Conservation (phyloP, 2,113 vertebrate genomes). For the Pollimyrus isidori region DNA sequence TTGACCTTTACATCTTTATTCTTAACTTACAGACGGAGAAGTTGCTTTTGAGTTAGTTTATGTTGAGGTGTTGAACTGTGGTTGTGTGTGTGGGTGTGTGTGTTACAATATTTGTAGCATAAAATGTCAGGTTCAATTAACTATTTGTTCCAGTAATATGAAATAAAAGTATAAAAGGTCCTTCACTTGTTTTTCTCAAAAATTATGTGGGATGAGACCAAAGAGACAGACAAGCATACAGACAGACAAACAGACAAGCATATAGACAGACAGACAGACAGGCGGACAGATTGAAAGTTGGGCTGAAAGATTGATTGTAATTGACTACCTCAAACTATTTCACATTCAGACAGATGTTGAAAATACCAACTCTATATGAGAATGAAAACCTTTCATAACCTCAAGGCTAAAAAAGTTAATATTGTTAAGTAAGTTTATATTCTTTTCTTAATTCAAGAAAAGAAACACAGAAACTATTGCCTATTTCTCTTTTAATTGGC, state of each 20-base stretch:
- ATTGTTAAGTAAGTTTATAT: neutral
- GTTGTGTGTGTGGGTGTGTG: neutral
- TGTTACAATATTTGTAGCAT: neutral
- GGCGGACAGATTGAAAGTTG: neutral
- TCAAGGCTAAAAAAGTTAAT: neutral
- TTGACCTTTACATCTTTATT: neutral
- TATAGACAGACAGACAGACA: neutral
- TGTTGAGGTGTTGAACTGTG: neutral
- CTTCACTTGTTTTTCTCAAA: neutral
- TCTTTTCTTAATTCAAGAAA: neutral
- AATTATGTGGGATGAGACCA: neutral
- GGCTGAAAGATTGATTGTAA: neutral
- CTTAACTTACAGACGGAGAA: neutral
- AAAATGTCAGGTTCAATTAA: neutral
- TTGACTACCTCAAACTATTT: neutral
- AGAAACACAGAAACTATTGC: neutral
- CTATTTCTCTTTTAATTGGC: neutral
- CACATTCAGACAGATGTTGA: neutral
- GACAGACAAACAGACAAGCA: neutral
- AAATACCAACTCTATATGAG: neutral
- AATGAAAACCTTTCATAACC: neutral
- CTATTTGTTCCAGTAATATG: neutral
- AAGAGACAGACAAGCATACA: neutral
- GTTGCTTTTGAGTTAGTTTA: neutral
- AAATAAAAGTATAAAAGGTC: neutral